Conservation (phyloP, 2,888 invertebrate genomes). For the Melikaiella ostensackeni region DNA sequence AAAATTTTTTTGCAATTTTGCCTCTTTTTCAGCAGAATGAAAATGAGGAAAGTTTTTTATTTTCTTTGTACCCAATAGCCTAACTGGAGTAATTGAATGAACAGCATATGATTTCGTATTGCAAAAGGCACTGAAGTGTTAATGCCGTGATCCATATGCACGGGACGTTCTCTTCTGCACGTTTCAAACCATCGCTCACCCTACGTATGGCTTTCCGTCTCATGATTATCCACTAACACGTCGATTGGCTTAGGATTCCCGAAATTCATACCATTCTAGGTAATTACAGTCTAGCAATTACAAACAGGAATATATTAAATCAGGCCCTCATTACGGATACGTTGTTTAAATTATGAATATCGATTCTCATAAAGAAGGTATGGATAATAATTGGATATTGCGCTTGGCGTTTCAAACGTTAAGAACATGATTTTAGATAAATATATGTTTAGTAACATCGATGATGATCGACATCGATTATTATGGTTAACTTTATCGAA, state of each 20-base stretch:
- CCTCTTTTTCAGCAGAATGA: not conserved
- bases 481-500: too few relatives aligned
- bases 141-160: constrained; percentile 9
- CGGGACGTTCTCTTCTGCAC: not conserved
- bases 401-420: not conserved
- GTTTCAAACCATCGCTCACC: constrained; percentile 6
- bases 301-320: not conserved
- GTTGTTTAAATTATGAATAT: not conserved
- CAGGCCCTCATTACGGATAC: not conserved
- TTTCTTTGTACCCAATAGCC: not conserved
- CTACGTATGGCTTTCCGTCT: constrained; percentile 5
- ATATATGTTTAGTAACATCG: too few relatives aligned
- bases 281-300: not conserved
- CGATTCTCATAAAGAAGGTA: not conserved
- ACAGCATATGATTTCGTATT: not conserved
- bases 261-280: not conserved
- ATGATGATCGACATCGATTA: too few relatives aligned
- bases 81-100: constrained; percentile 7
- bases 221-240: constrained; percentile 21
- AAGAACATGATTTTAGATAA: too few relatives aligned
- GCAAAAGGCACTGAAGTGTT: constrained; percentile 1
- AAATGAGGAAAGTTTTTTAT: not conserved
- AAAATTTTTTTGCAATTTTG: not conserved
- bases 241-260: constrained; percentile 4
- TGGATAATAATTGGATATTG: too few relatives aligned